Conservation (phyloP, 2,113 vertebrate species). For the Athene noctua region DNA sequence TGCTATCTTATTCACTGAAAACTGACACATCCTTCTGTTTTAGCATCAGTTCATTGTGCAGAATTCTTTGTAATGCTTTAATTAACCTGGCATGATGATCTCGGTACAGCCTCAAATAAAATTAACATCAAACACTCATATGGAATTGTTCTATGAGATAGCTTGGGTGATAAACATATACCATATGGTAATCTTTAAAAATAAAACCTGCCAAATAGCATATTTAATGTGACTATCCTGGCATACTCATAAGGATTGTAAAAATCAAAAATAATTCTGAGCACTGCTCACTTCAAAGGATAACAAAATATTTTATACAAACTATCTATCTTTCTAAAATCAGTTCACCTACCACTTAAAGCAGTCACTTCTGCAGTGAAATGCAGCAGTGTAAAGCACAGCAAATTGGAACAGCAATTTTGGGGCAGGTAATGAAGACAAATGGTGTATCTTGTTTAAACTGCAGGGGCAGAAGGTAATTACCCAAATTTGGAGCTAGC, state of each 20-base stretch:
- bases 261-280: conserved; percentile 55
- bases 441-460: conserved; percentile 53
- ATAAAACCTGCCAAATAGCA: conserved; percentile 46
- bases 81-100: conserved; percentile 58
- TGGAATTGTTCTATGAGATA: conserved; percentile 43
- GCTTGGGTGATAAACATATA: conserved; percentile 30
- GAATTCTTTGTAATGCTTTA: conserved; percentile 51
- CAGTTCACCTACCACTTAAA: conserved; percentile 34
- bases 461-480: conserved; percentile 57
- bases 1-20: conserved; percentile 20
- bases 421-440: conserved; percentile 56
- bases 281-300: conserved; percentile 53
- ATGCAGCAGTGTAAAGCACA: conserved; percentile 37
- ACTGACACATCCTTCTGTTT: conserved; percentile 44
- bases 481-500: conserved; percentile 35
- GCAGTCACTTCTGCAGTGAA: conserved; percentile 23
- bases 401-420: conserved; percentile 52
- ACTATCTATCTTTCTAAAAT: conserved; percentile 48
- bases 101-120: conserved; percentile 44
- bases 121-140: conserved; percentile 44
- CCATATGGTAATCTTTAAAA: conserved; percentile 66
- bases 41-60: conserved; percentile 32
- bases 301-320: conserved; percentile 58
- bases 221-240: conserved; percentile 38
- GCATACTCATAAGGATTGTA: conserved; percentile 18